Evolutionary conservation across 2,888 invertebrate genomes (phyloP).

Genomic region (Temnothorax unifasciatus): DNA sequence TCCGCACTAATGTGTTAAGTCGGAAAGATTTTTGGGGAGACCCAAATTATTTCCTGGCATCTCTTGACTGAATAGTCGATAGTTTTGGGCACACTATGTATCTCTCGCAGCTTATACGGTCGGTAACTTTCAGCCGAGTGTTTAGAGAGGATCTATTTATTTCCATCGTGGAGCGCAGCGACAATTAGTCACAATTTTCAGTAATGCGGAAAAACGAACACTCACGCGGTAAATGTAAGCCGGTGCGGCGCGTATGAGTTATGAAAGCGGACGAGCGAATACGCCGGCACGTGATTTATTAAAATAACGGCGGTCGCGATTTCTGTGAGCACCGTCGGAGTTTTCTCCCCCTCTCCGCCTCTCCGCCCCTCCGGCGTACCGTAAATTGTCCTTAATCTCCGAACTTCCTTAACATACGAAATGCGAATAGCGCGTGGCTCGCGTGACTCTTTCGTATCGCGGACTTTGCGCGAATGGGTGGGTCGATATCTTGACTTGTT

Average conservation of each 20-base stretch:
- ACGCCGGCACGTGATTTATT: conserved; percentile 43
- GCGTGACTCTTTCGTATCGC: conserved; percentile 11
- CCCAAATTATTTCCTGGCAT: neutral
- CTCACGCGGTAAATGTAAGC: conserved; percentile 21
- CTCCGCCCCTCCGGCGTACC: neutral
- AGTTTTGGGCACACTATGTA: neutral
- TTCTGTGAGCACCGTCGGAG: conserved; percentile 18
- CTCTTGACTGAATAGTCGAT: neutral
- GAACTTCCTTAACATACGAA: conserved; percentile 56
- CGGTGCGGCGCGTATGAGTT: conserved; percentile 24
- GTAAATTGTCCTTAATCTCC: conserved; percentile 61
- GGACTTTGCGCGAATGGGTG: neutral
- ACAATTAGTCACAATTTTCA: conserved; percentile 52
- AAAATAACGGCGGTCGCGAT: conserved; percentile 48
- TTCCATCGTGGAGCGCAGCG: conserved; percentile 27
- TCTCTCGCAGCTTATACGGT: neutral
- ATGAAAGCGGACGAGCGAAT: conserved; percentile 26
- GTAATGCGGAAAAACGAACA: conserved; percentile 49
- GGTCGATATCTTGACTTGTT: neutral
- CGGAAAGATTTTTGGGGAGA: neutral
- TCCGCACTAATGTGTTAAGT: neutral
- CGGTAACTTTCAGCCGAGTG: conserved; percentile 20
- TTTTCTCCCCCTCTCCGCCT: neutral
- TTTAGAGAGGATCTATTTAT: conserved; percentile 40
- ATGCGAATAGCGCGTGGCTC: conserved; percentile 16